Evolutionary conservation across 2,888 invertebrate genomes (phyloP).

Genomic region (Aphodius granarius): DNA sequence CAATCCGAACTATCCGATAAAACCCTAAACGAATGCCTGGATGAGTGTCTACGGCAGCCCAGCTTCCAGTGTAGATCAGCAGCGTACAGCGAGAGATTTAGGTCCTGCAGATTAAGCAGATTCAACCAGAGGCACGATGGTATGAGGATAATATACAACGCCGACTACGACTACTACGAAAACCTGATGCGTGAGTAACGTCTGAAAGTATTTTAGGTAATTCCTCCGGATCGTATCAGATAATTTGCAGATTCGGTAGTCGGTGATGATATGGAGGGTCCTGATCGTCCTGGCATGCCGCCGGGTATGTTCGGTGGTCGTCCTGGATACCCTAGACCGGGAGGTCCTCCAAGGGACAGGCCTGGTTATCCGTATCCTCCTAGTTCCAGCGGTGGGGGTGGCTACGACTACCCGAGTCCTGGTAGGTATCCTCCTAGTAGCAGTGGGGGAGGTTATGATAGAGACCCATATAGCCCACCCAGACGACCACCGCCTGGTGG

Average conservation of each 20-base stretch:
- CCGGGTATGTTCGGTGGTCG: slow-evolving; percentile 22
- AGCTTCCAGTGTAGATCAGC: slow-evolving; percentile 89
- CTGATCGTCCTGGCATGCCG: slow-evolving; percentile 31
- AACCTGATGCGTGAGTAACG: slow-evolving; percentile 83
- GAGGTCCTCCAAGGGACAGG: slow-evolving; percentile 18
- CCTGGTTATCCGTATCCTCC: slow-evolving; percentile 33
- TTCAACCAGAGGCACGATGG: slow-evolving; percentile 82
- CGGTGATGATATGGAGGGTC: slow-evolving; percentile 39
- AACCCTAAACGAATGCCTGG: slow-evolving; percentile 85
- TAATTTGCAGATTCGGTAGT: slow-evolving; percentile 52
- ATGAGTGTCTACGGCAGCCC: slow-evolving; percentile 86
- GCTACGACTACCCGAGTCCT: slow-evolving; percentile 26
- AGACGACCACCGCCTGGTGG: slow-evolving; percentile 33
- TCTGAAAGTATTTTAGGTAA: not conserved
- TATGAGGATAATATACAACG: slow-evolving; percentile 85
- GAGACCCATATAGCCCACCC: slow-evolving; percentile 15
- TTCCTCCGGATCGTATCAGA: slow-evolving; percentile 31
- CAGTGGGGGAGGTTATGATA: slow-evolving; percentile 32
- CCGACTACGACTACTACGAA: slow-evolving; percentile 91
- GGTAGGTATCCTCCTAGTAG: slow-evolving; percentile 30
- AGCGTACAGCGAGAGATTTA: slow-evolving; percentile 83
- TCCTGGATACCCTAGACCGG: slow-evolving; percentile 25
- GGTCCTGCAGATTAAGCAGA: slow-evolving; percentile 81
- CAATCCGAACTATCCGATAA: slow-evolving; percentile 88
- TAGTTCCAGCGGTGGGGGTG: slow-evolving; percentile 27